phyloP scores from a whole-genome alignment of 1,140 invertebrate species.

The Lerema accius region DNA sequence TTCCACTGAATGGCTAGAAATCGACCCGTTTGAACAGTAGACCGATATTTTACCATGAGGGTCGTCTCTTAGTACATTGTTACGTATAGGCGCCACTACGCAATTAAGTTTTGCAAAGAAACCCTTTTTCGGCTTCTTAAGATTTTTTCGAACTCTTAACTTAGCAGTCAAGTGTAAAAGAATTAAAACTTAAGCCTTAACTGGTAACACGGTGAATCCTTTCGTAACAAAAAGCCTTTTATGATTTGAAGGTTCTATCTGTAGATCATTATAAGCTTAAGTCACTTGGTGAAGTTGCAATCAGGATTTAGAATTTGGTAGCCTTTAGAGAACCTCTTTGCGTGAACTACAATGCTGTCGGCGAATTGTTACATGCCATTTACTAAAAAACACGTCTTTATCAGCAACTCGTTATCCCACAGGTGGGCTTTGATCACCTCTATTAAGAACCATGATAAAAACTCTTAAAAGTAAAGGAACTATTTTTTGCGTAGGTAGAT shows the following conservation, averaged over 20 bases:
- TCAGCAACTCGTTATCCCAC: too few relatives aligned
- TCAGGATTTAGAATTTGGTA: constrained; percentile 1
- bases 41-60: too few relatives aligned
- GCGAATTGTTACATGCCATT: too few relatives aligned
- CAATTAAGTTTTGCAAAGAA: constrained; percentile 43
- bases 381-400: too few relatives aligned
- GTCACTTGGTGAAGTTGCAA: background rate
- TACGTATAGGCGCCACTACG: constrained; percentile 41
- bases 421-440: too few relatives aligned
- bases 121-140: constrained; percentile 21
- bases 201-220: constrained; percentile 31
- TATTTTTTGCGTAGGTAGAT: too few relatives aligned
- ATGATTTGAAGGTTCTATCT: constrained; percentile 9
- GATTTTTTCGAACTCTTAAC: constrained; percentile 29
- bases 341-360: background rate
- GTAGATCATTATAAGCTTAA: constrained; percentile 10
- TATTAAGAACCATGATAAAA: too few relatives aligned
- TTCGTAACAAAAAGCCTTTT: constrained; percentile 19
- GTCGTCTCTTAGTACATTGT: too few relatives aligned
- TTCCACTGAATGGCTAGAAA: too few relatives aligned
- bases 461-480: too few relatives aligned
- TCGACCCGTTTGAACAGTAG: too few relatives aligned
- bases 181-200: constrained; percentile 57
- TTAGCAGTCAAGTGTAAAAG: constrained; percentile 46
- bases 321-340: background rate